Evolutionary conservation across 2,888 invertebrate species (phyloP).

Genomic region (Heliconius cydno): DNA sequence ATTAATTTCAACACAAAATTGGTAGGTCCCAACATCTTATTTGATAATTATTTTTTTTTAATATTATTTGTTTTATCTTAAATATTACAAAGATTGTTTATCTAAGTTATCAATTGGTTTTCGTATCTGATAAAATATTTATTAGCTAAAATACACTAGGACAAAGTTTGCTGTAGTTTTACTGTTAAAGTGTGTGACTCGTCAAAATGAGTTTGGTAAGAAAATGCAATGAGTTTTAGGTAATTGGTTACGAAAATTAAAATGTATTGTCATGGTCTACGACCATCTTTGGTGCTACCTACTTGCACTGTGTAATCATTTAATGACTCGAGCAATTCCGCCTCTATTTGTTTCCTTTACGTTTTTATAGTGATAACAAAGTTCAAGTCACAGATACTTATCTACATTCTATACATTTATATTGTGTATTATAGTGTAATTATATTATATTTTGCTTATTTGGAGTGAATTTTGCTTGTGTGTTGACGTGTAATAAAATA

Average conservation of each 20-base stretch:
- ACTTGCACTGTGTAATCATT: not conserved
- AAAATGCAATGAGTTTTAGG: not conserved
- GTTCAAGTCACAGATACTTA: slow-evolving; percentile 30
- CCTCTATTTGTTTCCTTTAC: not conserved
- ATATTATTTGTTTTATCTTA: not conserved
- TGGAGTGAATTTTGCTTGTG: slow-evolving; percentile 1
- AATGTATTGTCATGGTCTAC: slow-evolving; percentile 4
- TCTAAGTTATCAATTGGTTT: slow-evolving; percentile 24
- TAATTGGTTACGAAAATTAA: not conserved
- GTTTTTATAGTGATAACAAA: slow-evolving; percentile 31
- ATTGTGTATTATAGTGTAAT: not conserved
- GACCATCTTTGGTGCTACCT: not conserved
- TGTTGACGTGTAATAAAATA: slow-evolving; percentile 16
- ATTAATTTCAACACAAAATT: slow-evolving; percentile 10
- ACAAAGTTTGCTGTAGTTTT: not conserved
- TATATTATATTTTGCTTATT: not conserved
- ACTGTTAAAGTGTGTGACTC: slow-evolving; percentile 23
- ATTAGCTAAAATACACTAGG: not conserved
- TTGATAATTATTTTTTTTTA: not conserved
- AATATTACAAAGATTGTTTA: slow-evolving; percentile 3
- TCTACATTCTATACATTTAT: slow-evolving; percentile 2
- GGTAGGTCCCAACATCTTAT: not conserved
- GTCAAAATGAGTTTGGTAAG: slow-evolving; percentile 43
- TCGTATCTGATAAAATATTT: slow-evolving; percentile 35
- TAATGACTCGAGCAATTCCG: not conserved